These are phyloP conservation scores for Sabatieria punctata DNA, from an alignment of 2,888 invertebrate genomes.

Conservation along the genomic window DNA sequence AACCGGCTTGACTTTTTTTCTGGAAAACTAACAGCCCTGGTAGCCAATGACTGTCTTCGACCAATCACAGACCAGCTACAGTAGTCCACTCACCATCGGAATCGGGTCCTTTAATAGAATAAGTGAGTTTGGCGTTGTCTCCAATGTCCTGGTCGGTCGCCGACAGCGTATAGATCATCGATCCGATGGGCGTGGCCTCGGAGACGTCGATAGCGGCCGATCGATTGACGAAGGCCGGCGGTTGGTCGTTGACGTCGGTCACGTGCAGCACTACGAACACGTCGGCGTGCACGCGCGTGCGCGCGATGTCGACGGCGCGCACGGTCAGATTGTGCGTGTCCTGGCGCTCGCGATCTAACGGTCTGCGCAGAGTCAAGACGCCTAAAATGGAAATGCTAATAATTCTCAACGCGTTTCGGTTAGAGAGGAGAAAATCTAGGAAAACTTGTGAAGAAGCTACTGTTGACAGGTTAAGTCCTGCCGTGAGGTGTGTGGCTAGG, in stretches of 20 bases:
- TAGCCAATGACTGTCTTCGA: no score
- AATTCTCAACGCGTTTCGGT: conserved; percentile 61
- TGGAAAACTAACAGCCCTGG: no score
- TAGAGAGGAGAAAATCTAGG: no score
- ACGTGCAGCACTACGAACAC: conserved; percentile 25
- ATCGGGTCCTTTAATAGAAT: background rate
- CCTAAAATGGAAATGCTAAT: conserved; percentile 53
- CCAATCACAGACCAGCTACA: no score
- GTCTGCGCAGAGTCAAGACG: conserved; percentile 52
- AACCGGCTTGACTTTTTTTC: no score
- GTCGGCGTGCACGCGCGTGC: conserved; percentile 24
- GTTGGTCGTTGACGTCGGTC: conserved; percentile 32
- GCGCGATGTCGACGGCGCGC: conserved; percentile 65
- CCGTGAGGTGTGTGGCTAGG: no score
- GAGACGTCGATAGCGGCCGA: conserved; percentile 1
- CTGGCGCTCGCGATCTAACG: conserved; percentile 62
- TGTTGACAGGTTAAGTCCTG: no score
- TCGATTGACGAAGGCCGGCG: conserved; percentile 21
- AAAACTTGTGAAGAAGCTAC: no score
- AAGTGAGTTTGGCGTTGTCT: conserved; percentile 28
- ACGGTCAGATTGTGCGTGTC: conserved; percentile 56
- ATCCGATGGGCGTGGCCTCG: conserved; percentile 18
- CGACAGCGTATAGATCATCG: conserved; percentile 18
- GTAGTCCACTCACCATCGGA: background rate
- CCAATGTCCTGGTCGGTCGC: conserved; percentile 31